These are phyloP conservation scores for Acanthurus lineatus DNA, from an alignment of 2,797 vertebrate species.

Conservation along the genomic window DNA sequence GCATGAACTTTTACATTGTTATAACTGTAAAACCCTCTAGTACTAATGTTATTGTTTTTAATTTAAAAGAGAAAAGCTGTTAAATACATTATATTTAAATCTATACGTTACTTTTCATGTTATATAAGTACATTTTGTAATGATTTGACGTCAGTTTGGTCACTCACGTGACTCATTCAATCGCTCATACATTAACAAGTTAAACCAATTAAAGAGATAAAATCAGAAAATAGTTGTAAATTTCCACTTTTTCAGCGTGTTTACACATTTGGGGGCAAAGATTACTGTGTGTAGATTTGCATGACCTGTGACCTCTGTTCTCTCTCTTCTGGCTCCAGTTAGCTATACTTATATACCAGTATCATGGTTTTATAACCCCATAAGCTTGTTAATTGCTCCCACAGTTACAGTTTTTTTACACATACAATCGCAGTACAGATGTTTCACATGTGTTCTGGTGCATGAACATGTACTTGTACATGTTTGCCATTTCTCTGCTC, in stretches of 20 bases:
- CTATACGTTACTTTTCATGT: background rate
- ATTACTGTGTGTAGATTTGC: background rate
- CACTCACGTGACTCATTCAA: background rate
- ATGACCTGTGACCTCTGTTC: background rate
- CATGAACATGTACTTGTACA: background rate
- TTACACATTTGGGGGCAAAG: background rate
- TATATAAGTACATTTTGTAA: background rate
- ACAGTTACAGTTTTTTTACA: too few relatives aligned
- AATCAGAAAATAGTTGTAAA: too few relatives aligned
- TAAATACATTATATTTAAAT: too few relatives aligned
- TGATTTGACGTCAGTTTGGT: background rate
- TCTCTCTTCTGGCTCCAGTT: background rate
- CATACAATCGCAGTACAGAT: too few relatives aligned
- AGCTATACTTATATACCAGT: background rate
- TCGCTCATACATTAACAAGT: too few relatives aligned
- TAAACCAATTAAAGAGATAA: too few relatives aligned
- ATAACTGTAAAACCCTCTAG: background rate
- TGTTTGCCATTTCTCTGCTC: background rate
- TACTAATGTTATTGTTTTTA: background rate
- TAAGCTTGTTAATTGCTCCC: too few relatives aligned
- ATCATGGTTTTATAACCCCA: too few relatives aligned
- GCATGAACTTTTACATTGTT: background rate
- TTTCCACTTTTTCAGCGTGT: background rate
- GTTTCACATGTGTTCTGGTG: too few relatives aligned
- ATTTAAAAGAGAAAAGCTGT: too few relatives aligned